Conservation (phyloP, 2,797 vertebrate species). For the Tapera naevia region DNA sequence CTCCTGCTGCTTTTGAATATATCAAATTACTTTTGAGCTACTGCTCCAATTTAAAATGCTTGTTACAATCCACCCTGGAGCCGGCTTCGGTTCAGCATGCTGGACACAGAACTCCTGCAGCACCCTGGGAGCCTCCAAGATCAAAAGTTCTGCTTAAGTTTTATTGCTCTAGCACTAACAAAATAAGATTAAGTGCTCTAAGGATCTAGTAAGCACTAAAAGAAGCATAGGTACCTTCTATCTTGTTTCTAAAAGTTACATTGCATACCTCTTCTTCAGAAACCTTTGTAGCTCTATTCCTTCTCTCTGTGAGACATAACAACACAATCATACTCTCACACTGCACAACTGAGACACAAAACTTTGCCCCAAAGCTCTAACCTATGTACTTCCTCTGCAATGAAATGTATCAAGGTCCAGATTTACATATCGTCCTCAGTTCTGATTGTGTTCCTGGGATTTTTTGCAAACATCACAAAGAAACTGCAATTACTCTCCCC, state of each 20-base stretch:
- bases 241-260: background rate
- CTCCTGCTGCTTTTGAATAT: background rate
- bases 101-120: background rate
- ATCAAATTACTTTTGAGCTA: background rate
- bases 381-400: background rate
- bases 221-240: background rate
- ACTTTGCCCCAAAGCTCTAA: background rate
- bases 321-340: background rate
- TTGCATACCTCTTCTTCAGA: background rate
- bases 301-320: background rate
- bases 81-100: background rate
- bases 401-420: background rate
- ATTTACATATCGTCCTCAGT: background rate
- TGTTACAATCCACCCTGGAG: background rate
- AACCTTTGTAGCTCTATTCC: background rate
- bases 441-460: background rate
- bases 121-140: fast-evolving
- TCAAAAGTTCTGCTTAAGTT: background rate
- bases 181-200: background rate
- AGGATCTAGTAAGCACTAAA: background rate
- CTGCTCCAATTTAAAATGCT: background rate
- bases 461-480: background rate
- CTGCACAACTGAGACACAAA: background rate
- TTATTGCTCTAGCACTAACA: background rate
- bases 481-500: background rate